phyloP scores from a whole-genome alignment of 2,888 invertebrate genomes.

The Caradrina clavipalpis region DNA sequence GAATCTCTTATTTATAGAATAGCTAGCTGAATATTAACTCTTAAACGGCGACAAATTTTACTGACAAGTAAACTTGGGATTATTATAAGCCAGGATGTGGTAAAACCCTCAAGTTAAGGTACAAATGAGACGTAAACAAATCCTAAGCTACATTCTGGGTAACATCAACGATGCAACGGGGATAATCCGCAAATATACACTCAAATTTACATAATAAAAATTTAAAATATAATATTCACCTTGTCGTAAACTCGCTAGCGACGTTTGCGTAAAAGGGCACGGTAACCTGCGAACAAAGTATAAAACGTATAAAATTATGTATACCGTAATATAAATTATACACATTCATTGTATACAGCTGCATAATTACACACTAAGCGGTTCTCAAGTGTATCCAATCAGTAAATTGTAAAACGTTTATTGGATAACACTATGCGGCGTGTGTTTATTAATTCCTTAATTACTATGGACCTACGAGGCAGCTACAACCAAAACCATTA shows the following conservation, averaged over 20 bases:
- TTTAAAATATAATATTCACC: slow-evolving; percentile 86
- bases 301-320: slow-evolving; percentile 45
- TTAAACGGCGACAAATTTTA: not conserved
- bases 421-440: slow-evolving; percentile 57
- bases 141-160: slow-evolving; percentile 19
- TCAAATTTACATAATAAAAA: slow-evolving; percentile 47
- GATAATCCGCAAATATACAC: slow-evolving; percentile 52
- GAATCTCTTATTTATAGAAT: not conserved
- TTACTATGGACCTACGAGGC: slow-evolving; percentile 62
- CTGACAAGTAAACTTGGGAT: slow-evolving; percentile 12
- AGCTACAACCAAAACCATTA: slow-evolving; percentile 58
- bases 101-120: slow-evolving; percentile 14
- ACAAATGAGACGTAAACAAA: slow-evolving; percentile 26
- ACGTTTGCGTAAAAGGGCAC: slow-evolving; percentile 95
- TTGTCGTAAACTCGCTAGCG: slow-evolving; percentile 95
- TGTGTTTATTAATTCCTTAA: slow-evolving; percentile 67
- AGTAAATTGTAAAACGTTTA: slow-evolving; percentile 67
- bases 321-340: slow-evolving; percentile 55
- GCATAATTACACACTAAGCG: slow-evolving; percentile 60
- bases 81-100: not conserved
- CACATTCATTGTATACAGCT: slow-evolving; percentile 62
- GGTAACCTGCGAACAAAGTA: slow-evolving; percentile 93
- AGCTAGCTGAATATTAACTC: not conserved
- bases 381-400: slow-evolving; percentile 72
- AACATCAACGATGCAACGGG: slow-evolving; percentile 33